Base-by-base conservation (phyloP, 2,888 invertebrate species). In the Coelogynopora nodosa region DNA sequence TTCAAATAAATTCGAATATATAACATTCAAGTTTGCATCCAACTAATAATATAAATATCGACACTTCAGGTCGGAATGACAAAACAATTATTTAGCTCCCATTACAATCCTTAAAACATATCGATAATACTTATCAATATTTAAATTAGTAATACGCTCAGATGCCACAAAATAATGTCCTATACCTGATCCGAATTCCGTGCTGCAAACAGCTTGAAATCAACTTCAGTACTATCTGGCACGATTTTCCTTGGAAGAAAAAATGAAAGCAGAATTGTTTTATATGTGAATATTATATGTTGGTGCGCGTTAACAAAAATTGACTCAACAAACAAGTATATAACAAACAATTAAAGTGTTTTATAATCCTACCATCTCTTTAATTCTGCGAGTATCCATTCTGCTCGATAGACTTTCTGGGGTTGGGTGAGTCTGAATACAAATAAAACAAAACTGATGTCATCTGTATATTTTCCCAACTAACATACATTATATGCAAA, bases 351-450 rank as follows among this genome's bases (percentile, higher is more conserved):
- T 49, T 18, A 49, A 49, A 49, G 5, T 13, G 18, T 5, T 49
- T 49, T 49, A 18, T 49, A 18, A 13, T 5, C 74, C 5, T 23
- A 74, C 89, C 90, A 90, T 82, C 88, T 89, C 88, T 91, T 91
- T 31, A 91, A 88, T 86, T 91, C 91, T 26, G 90, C 90, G 26
- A 91, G 86, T 0, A 91, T 89, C 91, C 91, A 91, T 84, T 91
- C 90, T 28, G 91, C 89, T 85, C 91, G 85, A 0, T 91, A 91
- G 86, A 90, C 90, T 82, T 90, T 90, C 88, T 91, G 91, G 87
- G 90, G 90, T 85, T 90, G 90, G 30, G 90, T 90, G 82, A 91
- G 87, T 1, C 91, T 91, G 87, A 74, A 74, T 13, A n/a, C n/a
- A n/a, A n/a, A n/a, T n/a, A n/a, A n/a, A n/a, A n/a, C n/a, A n/a